Percentiles rank a stretch among this genome's conserved stretches.
Evolutionary conservation across 2,888 invertebrate species (phyloP).

Genomic region (Serrognathus titanus): DNA sequence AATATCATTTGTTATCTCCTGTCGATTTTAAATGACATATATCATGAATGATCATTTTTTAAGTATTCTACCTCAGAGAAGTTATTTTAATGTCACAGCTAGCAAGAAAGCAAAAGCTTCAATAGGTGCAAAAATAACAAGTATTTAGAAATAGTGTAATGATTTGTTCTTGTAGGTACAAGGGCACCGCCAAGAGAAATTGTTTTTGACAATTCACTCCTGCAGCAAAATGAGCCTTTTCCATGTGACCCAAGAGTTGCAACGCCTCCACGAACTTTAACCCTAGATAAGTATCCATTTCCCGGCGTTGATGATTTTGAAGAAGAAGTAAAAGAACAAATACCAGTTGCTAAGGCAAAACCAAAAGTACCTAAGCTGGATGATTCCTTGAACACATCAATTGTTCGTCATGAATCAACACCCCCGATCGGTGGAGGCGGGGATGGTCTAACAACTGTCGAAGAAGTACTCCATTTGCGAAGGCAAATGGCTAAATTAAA

Average conservation of each 20-base stretch:
- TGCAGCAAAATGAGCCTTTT: conserved; percentile 63
- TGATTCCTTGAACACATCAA: conserved; percentile 34
- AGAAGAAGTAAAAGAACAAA: conserved; percentile 38
- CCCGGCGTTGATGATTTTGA: conserved; percentile 63
- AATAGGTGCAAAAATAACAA: neutral
- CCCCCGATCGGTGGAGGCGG: conserved; percentile 46
- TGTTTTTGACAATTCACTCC: conserved; percentile 77
- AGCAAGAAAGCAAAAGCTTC: neutral
- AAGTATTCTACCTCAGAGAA: conserved; percentile 8
- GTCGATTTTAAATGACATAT: neutral
- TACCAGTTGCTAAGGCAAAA: conserved; percentile 37
- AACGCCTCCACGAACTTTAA: conserved; percentile 86
- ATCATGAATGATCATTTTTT: conserved; percentile 12
- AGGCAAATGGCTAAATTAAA: conserved; percentile 84
- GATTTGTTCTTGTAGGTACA: conserved; percentile 56
- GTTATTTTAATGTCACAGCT: conserved; percentile 11
- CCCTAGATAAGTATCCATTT: conserved; percentile 80
- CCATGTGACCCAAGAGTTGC: conserved; percentile 75
- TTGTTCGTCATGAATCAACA: conserved; percentile 33
- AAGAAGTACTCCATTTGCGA: conserved; percentile 79
- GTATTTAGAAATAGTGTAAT: neutral
- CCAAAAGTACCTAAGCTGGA: conserved; percentile 33
- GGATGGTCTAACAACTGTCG: conserved; percentile 67
- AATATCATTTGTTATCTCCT: neutral
- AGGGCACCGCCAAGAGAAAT: conserved; percentile 86